These are phyloP conservation scores for Caenorhabditis plicata DNA, from an alignment of 2,888 invertebrate genomes.

Conservation along the genomic window DNA sequence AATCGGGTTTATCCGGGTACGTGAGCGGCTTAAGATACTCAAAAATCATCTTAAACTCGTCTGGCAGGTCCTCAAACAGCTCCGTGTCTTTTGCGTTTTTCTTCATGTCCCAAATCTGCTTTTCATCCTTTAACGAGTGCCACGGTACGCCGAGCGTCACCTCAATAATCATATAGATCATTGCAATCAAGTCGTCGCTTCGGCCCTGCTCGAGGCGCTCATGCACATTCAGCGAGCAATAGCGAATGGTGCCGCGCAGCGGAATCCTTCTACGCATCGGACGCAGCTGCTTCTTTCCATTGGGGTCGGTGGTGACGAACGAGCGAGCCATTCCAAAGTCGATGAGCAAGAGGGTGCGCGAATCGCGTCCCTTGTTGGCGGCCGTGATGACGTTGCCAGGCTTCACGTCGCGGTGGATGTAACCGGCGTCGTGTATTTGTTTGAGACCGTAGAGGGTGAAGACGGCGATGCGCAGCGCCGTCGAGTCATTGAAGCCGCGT, in stretches of 20 bases:
- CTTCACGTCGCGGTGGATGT: slow-evolving; percentile 29
- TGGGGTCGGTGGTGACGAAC: slow-evolving; percentile 12
- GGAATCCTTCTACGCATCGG: slow-evolving; percentile 18
- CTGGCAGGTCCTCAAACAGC: slow-evolving; percentile 14
- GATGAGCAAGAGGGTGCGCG: slow-evolving; percentile 16
- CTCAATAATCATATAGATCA: slow-evolving; percentile 25
- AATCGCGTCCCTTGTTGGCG: slow-evolving; percentile 8
- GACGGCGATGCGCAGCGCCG: slow-evolving; percentile 19
- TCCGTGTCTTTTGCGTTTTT: slow-evolving; percentile 17
- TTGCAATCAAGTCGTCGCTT: slow-evolving; percentile 22
- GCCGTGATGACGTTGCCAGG: slow-evolving; percentile 31
- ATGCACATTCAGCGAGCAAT: slow-evolving; percentile 33
- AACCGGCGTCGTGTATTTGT: slow-evolving; percentile 25
- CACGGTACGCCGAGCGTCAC: slow-evolving; percentile 26
- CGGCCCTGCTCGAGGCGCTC: slow-evolving; percentile 24
- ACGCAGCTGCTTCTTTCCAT: slow-evolving; percentile 17
- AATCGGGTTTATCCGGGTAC: slow-evolving; percentile 19
- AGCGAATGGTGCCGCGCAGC: slow-evolving; percentile 26
- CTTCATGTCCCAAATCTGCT: slow-evolving; percentile 24
- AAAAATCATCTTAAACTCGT: slow-evolving; percentile 8
- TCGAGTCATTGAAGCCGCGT: slow-evolving; percentile 28
- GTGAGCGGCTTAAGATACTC: slow-evolving; percentile 21
- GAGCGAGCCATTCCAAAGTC: slow-evolving; percentile 37
- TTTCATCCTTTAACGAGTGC: slow-evolving; percentile 22
- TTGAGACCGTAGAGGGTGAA: slow-evolving; percentile 30